Conservation (phyloP, 2,797 vertebrate species). For the Tympanoctomys barrerae region DNA sequence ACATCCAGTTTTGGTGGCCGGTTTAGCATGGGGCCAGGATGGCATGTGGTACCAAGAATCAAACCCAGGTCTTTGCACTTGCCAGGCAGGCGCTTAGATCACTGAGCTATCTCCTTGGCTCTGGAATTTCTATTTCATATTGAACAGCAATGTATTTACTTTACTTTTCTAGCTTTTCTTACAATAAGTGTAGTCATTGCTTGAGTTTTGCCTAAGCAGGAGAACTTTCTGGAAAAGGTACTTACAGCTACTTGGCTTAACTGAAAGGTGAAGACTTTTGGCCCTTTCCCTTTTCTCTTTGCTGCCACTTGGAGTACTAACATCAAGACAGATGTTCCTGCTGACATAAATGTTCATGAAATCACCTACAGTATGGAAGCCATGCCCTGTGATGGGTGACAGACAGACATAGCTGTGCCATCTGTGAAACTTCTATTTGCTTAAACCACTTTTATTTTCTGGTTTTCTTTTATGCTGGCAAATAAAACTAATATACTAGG, state of each 20-base stretch:
- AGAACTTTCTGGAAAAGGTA: background rate
- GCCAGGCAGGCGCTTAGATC: too few species aligned
- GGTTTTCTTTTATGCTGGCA: constrained; percentile 20
- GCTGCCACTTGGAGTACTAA: background rate
- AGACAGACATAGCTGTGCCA: background rate
- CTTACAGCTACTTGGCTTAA: background rate
- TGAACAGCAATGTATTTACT: background rate
- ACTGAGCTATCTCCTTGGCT: too few species aligned
- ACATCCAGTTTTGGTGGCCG: too few species aligned
- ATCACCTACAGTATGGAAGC: background rate
- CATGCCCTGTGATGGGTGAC: background rate
- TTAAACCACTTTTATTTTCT: constrained; percentile 20
- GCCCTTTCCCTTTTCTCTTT: background rate
- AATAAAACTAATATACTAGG: background rate
- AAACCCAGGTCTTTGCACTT: too few species aligned
- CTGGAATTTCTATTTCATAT: background rate
- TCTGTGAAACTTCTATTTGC: background rate
- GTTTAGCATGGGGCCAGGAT: too few species aligned
- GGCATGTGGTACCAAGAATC: too few species aligned
- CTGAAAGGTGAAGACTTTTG: background rate
- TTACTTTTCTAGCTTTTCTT: background rate
- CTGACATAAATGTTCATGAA: background rate
- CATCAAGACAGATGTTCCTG: background rate
- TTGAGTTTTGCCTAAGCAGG: constrained; percentile 6
- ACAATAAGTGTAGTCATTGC: background rate